Conservation (phyloP, 2,797 vertebrate species). For the Pseudochromis fuscus region DNA sequence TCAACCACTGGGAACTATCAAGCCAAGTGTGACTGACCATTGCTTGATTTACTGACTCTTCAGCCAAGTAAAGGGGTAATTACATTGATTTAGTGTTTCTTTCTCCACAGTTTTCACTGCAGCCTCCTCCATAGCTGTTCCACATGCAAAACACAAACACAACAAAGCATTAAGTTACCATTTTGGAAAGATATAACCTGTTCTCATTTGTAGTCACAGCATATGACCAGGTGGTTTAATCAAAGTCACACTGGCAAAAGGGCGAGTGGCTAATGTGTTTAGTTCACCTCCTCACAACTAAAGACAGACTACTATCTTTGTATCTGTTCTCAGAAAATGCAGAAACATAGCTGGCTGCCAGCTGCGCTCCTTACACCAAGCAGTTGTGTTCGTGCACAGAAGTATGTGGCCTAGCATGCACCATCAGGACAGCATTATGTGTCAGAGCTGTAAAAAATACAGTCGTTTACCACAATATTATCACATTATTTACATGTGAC, state of each 20-base stretch:
- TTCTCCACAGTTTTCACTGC: constrained; percentile 16
- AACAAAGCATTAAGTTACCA: background rate
- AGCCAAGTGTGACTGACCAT: constrained; percentile 20
- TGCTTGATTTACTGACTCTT: constrained; percentile 40
- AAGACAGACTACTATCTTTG: background rate
- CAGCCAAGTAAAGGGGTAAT: constrained; percentile 24
- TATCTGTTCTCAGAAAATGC: background rate
- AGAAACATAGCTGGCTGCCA: constrained; percentile 12
- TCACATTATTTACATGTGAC: background rate
- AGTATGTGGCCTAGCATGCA: background rate
- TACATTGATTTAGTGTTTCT: constrained; percentile 27
- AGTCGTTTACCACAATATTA: background rate
- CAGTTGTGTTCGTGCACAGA: constrained; percentile 1
- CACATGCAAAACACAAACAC: constrained; percentile 21
- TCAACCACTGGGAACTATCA: constrained; percentile 21
- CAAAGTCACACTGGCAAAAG: constrained; percentile 21
- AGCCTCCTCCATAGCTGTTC: background rate
- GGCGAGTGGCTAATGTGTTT: background rate
- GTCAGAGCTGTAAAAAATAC: background rate
- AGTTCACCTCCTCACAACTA: background rate
- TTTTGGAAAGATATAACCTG: background rate
- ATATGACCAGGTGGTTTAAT: constrained; percentile 9
- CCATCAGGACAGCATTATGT: background rate
- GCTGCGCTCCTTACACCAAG: background rate
- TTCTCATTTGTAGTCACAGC: constrained; percentile 14